Evolutionary conservation across 1,140 invertebrate species (phyloP).

Genomic region (Drosophila tsacasi): DNA sequence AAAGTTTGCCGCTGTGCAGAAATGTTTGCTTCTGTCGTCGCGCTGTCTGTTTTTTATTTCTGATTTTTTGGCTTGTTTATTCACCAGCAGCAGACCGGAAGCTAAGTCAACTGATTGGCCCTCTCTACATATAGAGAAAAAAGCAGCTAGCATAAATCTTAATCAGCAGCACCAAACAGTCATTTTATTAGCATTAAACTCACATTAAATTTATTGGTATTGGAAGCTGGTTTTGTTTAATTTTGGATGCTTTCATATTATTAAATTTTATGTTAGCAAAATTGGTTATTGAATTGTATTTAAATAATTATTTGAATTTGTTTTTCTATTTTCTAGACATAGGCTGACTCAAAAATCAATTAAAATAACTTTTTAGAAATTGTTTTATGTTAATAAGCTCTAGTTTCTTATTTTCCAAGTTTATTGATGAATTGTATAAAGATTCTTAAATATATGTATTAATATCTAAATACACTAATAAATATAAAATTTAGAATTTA

Average conservation of each 20-base stretch:
- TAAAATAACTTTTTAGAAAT: neutral
- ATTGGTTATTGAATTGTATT: neutral
- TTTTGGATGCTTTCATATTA: neutral
- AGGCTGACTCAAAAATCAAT: neutral
- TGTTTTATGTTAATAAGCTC: neutral
- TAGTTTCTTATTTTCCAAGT: no score
- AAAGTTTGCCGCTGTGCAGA: conserved; percentile 68
- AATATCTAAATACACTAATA: no score
- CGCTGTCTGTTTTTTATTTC: conserved; percentile 36
- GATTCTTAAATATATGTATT: no score
- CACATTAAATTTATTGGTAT: neutral
- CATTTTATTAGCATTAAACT: conserved; percentile 12
- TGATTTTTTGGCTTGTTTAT: conserved; percentile 50
- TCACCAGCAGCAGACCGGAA: conserved; percentile 24
- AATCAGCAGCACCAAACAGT: conserved; percentile 5
- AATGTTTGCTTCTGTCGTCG: conserved; percentile 67
- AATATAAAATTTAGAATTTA: no score
- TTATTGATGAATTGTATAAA: no score
- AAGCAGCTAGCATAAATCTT: conserved; percentile 1
- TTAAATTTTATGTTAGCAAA: no score
- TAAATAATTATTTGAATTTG: neutral
- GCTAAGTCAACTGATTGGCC: conserved; percentile 73
- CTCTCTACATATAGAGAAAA: conserved; percentile 5
- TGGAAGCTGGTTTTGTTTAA: no score
- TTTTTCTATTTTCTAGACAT: neutral